phyloP scores from a whole-genome alignment of 2,797 vertebrate genomes.

The Calcarius lapponicus region DNA sequence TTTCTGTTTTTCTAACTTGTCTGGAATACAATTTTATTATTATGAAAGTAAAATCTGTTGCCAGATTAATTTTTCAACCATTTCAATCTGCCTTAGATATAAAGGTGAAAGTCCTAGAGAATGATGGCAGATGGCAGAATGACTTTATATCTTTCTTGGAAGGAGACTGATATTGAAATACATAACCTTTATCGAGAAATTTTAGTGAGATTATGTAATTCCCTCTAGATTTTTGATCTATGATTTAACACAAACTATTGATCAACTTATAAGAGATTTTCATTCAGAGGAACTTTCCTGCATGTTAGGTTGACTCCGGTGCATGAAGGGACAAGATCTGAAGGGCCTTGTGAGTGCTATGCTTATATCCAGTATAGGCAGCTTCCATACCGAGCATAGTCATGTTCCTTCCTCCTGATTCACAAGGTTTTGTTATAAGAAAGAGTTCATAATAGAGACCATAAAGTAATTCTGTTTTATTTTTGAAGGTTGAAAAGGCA shows the following conservation, averaged over 20 bases:
- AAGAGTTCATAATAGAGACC: neutral
- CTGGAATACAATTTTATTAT: neutral
- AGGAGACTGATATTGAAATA: neutral
- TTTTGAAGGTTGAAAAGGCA: neutral
- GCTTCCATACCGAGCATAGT: neutral
- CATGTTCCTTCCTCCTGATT: neutral
- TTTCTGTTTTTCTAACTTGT: neutral
- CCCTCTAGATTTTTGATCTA: neutral
- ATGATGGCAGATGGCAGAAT: neutral
- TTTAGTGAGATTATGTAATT: neutral
- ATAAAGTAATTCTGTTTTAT: neutral
- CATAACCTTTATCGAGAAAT: neutral
- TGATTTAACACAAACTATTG: neutral
- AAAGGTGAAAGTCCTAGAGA: neutral
- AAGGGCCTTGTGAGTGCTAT: neutral
- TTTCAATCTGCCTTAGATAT: neutral
- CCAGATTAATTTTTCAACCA: neutral
- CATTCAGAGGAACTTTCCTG: neutral
- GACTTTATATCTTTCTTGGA: neutral
- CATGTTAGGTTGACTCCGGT: neutral
- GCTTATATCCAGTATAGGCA: neutral
- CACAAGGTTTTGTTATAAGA: neutral
- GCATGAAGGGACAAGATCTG: rapidly evolving
- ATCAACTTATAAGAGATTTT: neutral
- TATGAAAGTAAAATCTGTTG: neutral